phyloP scores from a whole-genome alignment of 2,797 vertebrate genomes.

The Euthynnus affinis region DNA sequence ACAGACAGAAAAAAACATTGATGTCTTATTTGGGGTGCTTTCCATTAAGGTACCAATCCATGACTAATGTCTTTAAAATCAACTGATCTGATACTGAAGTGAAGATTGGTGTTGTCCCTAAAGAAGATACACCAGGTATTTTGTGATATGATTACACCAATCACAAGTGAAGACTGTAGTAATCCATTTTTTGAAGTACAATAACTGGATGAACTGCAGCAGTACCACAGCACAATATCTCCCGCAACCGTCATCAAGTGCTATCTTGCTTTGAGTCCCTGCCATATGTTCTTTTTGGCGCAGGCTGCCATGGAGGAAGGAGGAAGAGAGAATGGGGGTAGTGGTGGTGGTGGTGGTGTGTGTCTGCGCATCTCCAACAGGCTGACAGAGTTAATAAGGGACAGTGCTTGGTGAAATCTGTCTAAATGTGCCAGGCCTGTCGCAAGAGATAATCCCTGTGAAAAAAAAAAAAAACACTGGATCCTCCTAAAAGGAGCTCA shows the following conservation, averaged over 20 bases:
- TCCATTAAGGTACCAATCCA: background rate
- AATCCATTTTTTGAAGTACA: conserved; percentile 31
- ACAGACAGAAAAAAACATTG: background rate
- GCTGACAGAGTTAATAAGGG: conserved; percentile 71
- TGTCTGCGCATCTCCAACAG: conserved; percentile 39
- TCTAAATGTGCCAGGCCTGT: conserved; percentile 54
- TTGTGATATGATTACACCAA: background rate
- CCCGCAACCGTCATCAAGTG: conserved; percentile 37
- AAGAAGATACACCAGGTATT: background rate
- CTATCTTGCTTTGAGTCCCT: conserved; percentile 49
- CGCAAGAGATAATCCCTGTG: conserved; percentile 54
- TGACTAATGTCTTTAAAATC: background rate
- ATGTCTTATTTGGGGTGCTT: background rate
- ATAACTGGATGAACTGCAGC: conserved; percentile 38
- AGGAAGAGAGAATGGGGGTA: conserved; percentile 10
- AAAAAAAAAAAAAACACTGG: conserved; percentile 26
- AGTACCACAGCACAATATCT: conserved; percentile 24
- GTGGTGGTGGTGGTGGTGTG: background rate
- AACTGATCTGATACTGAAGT: too few relatives aligned
- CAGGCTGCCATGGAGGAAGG: conserved; percentile 36
- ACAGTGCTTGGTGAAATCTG: conserved; percentile 62
- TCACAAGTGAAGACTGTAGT: background rate
- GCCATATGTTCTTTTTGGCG: conserved; percentile 69
- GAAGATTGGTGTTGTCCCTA: background rate
- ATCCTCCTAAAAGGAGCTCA: conserved; percentile 52